Conservation (phyloP, 2,888 invertebrate genomes). For the Hoplodrina blanda region DNA sequence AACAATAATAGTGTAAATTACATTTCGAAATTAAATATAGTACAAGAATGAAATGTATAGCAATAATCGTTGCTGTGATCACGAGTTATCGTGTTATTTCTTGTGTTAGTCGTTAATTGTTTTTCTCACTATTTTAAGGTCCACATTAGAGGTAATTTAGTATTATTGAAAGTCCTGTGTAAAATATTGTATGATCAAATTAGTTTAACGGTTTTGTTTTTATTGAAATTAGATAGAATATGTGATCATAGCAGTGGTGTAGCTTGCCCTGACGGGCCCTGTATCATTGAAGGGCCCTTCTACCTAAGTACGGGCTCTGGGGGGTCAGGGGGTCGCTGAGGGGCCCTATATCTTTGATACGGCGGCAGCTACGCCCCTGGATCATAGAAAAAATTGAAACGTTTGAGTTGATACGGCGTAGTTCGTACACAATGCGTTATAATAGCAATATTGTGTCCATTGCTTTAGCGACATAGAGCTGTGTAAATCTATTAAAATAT, state of each 20-base stretch:
- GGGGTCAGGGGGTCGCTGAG: too few relatives aligned
- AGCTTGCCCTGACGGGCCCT: too few relatives aligned
- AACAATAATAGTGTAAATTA: conserved; percentile 47
- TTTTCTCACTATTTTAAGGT: conserved; percentile 73
- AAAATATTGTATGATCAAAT: conserved; percentile 54
- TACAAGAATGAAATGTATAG: conserved; percentile 52
- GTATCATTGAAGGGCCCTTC: too few relatives aligned
- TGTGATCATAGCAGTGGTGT: neutral
- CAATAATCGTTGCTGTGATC: conserved; percentile 61
- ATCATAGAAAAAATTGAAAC: neutral
- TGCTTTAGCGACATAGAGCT: conserved; percentile 13
- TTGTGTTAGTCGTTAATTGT: conserved; percentile 55
- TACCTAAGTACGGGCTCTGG: too few relatives aligned
- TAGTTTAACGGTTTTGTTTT: conserved; percentile 25
- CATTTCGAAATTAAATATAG: conserved; percentile 52
- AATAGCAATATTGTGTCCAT: conserved; percentile 36
- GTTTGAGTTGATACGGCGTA: neutral
- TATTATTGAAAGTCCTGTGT: conserved; percentile 64
- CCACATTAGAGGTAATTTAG: conserved; percentile 70
- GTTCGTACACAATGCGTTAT: conserved; percentile 11
- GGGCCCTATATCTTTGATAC: too few relatives aligned
- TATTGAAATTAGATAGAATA: conserved; percentile 1
- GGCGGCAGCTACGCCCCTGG: too few relatives aligned
- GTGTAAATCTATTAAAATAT: conserved; percentile 32
- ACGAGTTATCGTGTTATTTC: conserved; percentile 50